Evolutionary conservation across 2,797 vertebrate genomes (phyloP).

Genomic region (Philypnodon macrostomus): DNA sequence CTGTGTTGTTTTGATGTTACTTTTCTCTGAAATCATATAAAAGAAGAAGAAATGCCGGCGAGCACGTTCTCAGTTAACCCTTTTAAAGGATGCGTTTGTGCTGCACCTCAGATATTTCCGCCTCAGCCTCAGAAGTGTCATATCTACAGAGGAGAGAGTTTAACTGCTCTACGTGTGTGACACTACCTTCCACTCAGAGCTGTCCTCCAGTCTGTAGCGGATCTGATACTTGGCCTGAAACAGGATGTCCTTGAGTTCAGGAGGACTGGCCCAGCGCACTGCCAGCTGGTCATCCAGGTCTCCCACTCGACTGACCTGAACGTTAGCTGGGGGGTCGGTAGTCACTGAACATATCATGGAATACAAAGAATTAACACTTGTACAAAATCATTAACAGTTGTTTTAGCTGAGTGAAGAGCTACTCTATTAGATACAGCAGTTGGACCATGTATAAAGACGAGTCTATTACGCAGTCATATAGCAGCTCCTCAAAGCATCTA

Average conservation of each 20-base stretch:
- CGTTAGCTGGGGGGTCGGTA: slow-evolving; percentile 87
- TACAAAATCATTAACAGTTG: no score
- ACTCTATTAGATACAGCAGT: no score
- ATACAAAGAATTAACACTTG: neutral
- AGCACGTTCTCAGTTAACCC: slow-evolving; percentile 9
- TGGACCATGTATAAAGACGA: no score
- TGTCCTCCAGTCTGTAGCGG: slow-evolving; percentile 92
- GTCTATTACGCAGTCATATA: no score
- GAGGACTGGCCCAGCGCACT: slow-evolving; percentile 87
- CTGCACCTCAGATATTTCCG: slow-evolving; percentile 19
- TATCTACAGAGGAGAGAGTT: slow-evolving; percentile 5
- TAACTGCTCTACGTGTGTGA: neutral
- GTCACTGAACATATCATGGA: slow-evolving; percentile 76
- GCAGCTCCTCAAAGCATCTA: no score
- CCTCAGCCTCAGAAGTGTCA: slow-evolving; percentile 12
- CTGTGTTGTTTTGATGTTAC: no score
- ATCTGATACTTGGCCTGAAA: slow-evolving; percentile 98
- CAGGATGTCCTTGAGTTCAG: slow-evolving; percentile 90
- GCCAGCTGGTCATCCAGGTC: slow-evolving; percentile 92
- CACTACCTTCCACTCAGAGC: slow-evolving; percentile 89
- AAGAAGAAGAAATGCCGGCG: slow-evolving; percentile 10
- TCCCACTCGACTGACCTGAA: slow-evolving; percentile 88
- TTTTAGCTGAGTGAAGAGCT: no score
- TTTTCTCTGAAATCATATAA: slow-evolving; percentile 9
- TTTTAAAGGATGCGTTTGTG: slow-evolving; percentile 7